These are phyloP conservation scores for Poecilia latipinna DNA, from an alignment of 2,113 vertebrate species.

Conservation along the genomic window DNA sequence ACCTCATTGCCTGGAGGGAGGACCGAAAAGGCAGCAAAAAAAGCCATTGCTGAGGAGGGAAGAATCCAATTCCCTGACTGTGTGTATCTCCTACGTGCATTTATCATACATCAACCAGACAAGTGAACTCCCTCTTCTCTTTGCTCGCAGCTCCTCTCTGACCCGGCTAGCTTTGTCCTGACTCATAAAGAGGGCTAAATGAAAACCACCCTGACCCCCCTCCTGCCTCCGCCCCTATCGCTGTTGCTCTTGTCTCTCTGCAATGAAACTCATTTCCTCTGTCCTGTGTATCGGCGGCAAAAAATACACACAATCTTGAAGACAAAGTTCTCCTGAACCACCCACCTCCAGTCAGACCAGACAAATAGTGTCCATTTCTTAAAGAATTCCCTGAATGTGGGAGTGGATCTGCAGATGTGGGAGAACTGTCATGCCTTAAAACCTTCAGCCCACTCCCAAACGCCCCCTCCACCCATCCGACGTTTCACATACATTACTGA, in stretches of 20 bases:
- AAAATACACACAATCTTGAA: conserved; percentile 39
- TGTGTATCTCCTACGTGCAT: conserved; percentile 47
- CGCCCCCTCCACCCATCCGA: conserved; percentile 14
- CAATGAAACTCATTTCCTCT: conserved; percentile 72
- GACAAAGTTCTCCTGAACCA: neutral
- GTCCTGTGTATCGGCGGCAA: conserved; percentile 27
- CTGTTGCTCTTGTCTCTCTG: conserved; percentile 42
- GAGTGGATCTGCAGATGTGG: conserved; percentile 64
- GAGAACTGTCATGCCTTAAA: conserved; percentile 14
- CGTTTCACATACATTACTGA: conserved; percentile 30
- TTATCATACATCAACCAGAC: conserved; percentile 72
- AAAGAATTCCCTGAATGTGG: conserved; percentile 68
- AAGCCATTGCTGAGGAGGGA: conserved; percentile 46
- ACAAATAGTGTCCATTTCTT: conserved; percentile 46
- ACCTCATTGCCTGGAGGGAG: conserved; percentile 45
- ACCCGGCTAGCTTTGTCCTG: conserved; percentile 54
- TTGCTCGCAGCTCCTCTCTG: conserved; percentile 53
- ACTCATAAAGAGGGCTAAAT: conserved; percentile 71
- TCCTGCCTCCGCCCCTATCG: neutral
- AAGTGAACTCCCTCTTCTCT: conserved; percentile 62
- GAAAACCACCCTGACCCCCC: conserved; percentile 48
- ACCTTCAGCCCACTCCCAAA: conserved; percentile 22
- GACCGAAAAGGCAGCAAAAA: neutral
- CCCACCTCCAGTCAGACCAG: conserved; percentile 9
- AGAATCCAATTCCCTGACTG: conserved; percentile 61